phyloP scores from a whole-genome alignment of 2,797 vertebrate genomes.

The Botia almorhae region DNA sequence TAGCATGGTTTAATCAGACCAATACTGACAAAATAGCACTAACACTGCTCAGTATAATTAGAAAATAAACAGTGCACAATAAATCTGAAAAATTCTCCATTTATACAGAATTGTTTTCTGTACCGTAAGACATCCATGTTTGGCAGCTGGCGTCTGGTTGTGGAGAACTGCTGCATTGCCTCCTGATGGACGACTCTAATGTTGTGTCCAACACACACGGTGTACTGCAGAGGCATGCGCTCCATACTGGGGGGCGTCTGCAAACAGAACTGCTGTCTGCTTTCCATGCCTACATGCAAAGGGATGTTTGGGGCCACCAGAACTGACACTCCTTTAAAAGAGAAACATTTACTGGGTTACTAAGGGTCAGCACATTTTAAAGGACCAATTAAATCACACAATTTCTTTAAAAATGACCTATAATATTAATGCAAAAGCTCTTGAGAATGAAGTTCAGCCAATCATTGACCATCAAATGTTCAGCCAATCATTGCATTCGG shows the following conservation, averaged over 20 bases:
- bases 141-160: slow-evolving; percentile 73
- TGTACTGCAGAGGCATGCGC: slow-evolving; percentile 81
- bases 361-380: not conserved
- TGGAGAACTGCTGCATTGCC: slow-evolving; percentile 65
- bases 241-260: slow-evolving; percentile 76
- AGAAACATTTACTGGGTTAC: not conserved
- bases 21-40: not conserved
- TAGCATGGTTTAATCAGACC: not conserved
- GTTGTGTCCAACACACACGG: slow-evolving; percentile 80
- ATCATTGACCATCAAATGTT: too few relatives aligned
- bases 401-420: too few relatives aligned
- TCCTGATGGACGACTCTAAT: slow-evolving; percentile 78
- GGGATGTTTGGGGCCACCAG: slow-evolving; percentile 78
- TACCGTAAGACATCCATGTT: slow-evolving; percentile 80
- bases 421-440: too few relatives aligned
- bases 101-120: not conserved
- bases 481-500: too few relatives aligned
- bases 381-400: too few relatives aligned
- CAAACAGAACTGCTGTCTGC: slow-evolving; percentile 83
- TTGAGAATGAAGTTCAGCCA: too few relatives aligned
- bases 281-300: slow-evolving; percentile 82
- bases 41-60: not conserved
- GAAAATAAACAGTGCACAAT: not conserved
- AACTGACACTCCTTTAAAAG: slow-evolving; percentile 82
- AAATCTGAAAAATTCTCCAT: not conserved